Evolutionary conservation across 1,140 invertebrate genomes (phyloP).

Genomic region (Polypedilum pembai): DNA sequence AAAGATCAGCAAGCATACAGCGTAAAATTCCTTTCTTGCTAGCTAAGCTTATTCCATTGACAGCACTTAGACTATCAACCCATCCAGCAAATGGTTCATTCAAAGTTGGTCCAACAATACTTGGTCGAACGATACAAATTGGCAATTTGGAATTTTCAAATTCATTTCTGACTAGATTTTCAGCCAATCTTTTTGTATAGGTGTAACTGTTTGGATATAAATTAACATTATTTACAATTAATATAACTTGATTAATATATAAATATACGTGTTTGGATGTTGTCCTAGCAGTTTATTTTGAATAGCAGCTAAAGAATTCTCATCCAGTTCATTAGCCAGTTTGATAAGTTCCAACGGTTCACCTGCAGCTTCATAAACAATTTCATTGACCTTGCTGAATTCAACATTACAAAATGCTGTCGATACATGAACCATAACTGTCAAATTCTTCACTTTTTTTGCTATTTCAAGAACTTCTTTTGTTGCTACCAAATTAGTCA

Average conservation of each 20-base stretch:
- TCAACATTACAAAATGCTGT: conserved; percentile 64
- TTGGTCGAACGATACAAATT: conserved; percentile 57
- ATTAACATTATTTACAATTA: too few relatives aligned
- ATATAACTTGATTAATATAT: too few relatives aligned
- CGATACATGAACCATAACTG: not conserved
- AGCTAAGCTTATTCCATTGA: conserved; percentile 45
- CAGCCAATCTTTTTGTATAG: conserved; percentile 63
- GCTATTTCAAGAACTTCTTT: conserved; percentile 54
- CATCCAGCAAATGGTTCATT: conserved; percentile 67
- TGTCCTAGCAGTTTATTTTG: conserved; percentile 47
- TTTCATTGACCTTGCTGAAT: conserved; percentile 57
- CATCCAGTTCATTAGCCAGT: conserved; percentile 60
- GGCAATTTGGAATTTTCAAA: conserved; percentile 51
- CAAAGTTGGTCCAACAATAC: conserved; percentile 61
- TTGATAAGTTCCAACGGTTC: conserved; percentile 62
- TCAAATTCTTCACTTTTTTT: conserved; percentile 39
- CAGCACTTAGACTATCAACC: conserved; percentile 89
- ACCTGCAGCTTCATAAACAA: conserved; percentile 55
- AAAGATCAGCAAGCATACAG: conserved; percentile 67
- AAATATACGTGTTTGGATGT: conserved; percentile 64
- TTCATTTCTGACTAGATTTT: conserved; percentile 54
- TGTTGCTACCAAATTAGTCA: conserved; percentile 65
- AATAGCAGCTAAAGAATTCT: conserved; percentile 53
- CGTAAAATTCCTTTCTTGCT: conserved; percentile 81
- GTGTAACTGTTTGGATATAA: conserved; percentile 68